phyloP scores from a whole-genome alignment of 1,140 invertebrate species.

The Leptinotarsa lineolata region DNA sequence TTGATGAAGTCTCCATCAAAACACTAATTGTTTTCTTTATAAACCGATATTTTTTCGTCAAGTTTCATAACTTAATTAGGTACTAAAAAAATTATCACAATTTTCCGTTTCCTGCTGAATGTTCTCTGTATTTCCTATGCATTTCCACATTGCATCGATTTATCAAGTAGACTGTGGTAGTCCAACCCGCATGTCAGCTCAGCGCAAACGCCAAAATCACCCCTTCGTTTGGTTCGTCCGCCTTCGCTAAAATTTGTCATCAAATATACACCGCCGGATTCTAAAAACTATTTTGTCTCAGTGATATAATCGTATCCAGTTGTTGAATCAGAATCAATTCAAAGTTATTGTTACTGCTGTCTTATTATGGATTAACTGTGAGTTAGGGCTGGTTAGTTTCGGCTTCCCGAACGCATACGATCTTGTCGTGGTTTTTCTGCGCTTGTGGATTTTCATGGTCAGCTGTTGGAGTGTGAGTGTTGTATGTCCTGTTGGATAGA shows the following conservation, averaged over 20 bases:
- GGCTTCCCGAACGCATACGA: not conserved
- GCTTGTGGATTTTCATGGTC: not conserved
- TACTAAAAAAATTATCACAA: not conserved
- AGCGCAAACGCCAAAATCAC: not conserved
- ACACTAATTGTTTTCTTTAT: too few species aligned
- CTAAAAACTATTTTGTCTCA: too few species aligned
- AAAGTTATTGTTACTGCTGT: too few species aligned
- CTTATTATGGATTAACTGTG: too few species aligned
- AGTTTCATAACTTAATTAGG: too few species aligned
- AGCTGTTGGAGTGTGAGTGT: conserved; percentile 17
- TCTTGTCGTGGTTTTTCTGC: not conserved
- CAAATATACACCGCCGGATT: too few species aligned
- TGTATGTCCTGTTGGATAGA: not conserved
- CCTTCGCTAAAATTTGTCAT: not conserved
- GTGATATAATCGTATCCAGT: too few species aligned
- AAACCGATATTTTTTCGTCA: too few species aligned
- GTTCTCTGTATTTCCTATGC: not conserved
- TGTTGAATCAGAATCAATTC: too few species aligned
- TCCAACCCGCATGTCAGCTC: conserved; percentile 1
- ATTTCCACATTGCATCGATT: conserved; percentile 6
- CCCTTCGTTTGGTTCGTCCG: not conserved
- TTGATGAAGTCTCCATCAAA: too few species aligned
- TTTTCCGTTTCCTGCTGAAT: not conserved
- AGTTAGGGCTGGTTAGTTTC: not conserved
- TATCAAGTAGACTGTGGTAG: not conserved